Conservation (phyloP, 2,797 vertebrate species). For the Gallirallus australis region DNA sequence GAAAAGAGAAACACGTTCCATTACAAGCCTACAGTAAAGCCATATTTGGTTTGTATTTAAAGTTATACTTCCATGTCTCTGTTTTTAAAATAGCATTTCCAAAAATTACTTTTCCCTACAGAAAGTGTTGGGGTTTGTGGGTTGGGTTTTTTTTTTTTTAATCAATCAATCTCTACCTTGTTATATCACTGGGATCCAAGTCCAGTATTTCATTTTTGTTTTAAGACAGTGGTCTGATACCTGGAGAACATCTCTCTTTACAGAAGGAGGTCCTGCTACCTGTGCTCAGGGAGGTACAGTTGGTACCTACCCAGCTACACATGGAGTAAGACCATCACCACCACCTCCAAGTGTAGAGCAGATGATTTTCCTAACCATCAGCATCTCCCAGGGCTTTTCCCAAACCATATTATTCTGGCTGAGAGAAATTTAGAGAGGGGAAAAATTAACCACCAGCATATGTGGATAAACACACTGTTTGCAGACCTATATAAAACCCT, state of each 20-base stretch:
- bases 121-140: neutral
- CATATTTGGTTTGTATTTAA: neutral
- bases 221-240: neutral
- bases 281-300: neutral
- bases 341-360: neutral
- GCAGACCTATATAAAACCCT: neutral
- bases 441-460: neutral
- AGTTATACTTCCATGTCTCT: neutral
- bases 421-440: neutral
- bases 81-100: neutral
- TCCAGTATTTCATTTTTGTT: neutral
- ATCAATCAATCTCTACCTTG: neutral
- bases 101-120: neutral
- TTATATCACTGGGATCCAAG: neutral
- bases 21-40: neutral
- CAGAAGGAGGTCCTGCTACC: neutral
- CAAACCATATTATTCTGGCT: neutral
- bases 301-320: neutral
- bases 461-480: rapidly evolving
- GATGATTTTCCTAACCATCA: neutral
- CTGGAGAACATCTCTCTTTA: neutral
- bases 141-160: neutral
- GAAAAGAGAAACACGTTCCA: neutral
- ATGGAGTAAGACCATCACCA: neutral
- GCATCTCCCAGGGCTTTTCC: neutral